Percentiles rank a stretch among this genome's conserved stretches.
phyloP scores from a whole-genome alignment of 2,113 vertebrate species.

The Centrocercus urophasianus region DNA sequence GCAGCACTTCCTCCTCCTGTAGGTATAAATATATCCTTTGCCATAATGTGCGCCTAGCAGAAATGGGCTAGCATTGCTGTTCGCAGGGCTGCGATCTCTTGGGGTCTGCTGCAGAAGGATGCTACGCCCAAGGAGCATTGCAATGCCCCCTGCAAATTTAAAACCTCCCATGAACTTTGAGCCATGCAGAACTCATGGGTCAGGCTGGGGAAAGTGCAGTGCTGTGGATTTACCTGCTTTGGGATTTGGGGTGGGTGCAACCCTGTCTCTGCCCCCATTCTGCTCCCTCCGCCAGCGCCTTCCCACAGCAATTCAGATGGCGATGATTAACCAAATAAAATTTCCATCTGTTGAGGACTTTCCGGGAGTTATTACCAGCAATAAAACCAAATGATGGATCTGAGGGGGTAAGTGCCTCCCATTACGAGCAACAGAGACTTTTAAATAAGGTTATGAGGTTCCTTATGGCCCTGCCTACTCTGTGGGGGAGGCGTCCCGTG shows the following conservation, averaged over 20 bases:
- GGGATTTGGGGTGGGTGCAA: not conserved
- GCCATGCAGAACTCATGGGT: not conserved
- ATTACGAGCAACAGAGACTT: constrained; percentile 37
- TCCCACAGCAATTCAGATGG: not conserved
- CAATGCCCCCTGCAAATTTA: not conserved
- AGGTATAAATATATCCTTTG: not conserved
- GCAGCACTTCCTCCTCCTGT: not conserved
- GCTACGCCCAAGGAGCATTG: not conserved
- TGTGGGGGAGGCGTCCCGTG: not conserved
- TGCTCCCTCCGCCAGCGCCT: not conserved
- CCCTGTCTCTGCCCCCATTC: not conserved
- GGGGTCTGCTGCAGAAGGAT: not conserved
- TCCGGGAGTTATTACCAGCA: constrained; percentile 35
- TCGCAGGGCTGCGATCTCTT: not conserved
- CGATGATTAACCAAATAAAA: constrained; percentile 61
- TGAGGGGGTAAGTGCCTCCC: not conserved
- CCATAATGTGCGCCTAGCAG: not conserved
- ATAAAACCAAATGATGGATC: constrained; percentile 48
- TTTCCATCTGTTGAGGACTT: constrained; percentile 73
- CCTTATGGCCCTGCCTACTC: not conserved
- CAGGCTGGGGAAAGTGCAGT: not conserved
- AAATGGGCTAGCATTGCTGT: not conserved
- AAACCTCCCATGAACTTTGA: not conserved
- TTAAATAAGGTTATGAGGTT: constrained; percentile 52
- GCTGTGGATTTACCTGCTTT: not conserved